These are phyloP conservation scores for Nematopogon swammerdamellus DNA, from an alignment of 2,888 invertebrate genomes.

Conservation along the genomic window DNA sequence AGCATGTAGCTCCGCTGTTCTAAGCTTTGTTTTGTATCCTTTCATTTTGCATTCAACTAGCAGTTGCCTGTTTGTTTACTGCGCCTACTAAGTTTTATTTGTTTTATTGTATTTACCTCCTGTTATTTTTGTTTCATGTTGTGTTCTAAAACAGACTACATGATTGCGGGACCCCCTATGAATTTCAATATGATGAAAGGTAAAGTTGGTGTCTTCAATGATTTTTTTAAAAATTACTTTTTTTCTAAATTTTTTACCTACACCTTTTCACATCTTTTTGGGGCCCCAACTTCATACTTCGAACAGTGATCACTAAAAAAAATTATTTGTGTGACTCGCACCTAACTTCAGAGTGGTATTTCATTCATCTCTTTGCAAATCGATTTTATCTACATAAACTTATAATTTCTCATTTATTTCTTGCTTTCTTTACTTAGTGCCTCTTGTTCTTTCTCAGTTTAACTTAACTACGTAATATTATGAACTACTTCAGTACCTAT, in stretches of 20 bases:
- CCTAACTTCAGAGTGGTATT: too few relatives aligned
- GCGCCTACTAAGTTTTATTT: conserved; percentile 26
- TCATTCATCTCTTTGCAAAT: conserved; percentile 2
- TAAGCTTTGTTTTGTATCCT: background rate
- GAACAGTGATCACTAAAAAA: too few relatives aligned
- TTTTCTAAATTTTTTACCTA: conserved; percentile 29
- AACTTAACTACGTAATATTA: too few relatives aligned
- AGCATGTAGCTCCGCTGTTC: background rate
- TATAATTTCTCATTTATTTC: conserved; percentile 12
- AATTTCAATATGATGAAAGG: conserved; percentile 87
- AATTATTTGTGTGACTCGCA: too few relatives aligned
- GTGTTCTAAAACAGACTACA: conserved; percentile 64
- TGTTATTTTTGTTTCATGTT: conserved; percentile 70
- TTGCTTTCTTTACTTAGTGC: conserved; percentile 12
- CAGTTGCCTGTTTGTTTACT: conserved; percentile 26
- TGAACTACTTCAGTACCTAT: too few relatives aligned
- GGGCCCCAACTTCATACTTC: conserved; percentile 6
- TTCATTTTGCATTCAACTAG: conserved; percentile 1
- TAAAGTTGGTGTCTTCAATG: conserved; percentile 49
- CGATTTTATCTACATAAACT: conserved; percentile 4
- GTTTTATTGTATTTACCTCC: conserved; percentile 23
- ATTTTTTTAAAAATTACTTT: conserved; percentile 35
- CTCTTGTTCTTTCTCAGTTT: too few relatives aligned
- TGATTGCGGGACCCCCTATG: conserved; percentile 78
- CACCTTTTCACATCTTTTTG: conserved; percentile 21